phyloP scores from a whole-genome alignment of 2,113 vertebrate genomes.

The Myotis davidii region DNA sequence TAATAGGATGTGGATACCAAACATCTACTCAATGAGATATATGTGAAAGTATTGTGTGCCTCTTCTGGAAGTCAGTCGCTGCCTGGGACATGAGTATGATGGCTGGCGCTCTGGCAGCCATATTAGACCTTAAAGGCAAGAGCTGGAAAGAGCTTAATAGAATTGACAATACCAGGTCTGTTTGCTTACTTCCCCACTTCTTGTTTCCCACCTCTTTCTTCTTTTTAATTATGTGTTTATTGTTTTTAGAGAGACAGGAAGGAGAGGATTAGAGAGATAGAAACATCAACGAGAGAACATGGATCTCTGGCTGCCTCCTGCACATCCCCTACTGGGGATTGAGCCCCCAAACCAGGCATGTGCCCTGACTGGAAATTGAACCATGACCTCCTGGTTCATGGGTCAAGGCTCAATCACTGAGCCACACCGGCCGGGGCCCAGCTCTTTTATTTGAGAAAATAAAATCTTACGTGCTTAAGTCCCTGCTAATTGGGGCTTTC shows the following conservation, averaged over 20 bases:
- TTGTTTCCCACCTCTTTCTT: background rate
- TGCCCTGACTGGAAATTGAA: no score
- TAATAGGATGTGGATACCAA: background rate
- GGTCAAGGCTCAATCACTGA: no score
- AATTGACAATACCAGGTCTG: background rate
- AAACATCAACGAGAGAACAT: no score
- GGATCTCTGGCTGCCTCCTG: no score
- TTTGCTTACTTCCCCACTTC: background rate
- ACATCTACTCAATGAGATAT: background rate
- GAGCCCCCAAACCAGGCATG: no score
- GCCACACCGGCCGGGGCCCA: no score
- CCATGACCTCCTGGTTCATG: no score
- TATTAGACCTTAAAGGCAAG: background rate
- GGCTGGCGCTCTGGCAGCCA: background rate
- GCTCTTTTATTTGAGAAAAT: background rate
- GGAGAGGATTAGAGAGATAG: no score
- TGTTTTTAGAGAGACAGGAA: no score
- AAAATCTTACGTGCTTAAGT: background rate
- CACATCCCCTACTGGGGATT: no score
- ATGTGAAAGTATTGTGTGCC: background rate
- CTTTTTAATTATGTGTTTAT: background rate
- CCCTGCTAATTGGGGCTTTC: background rate
- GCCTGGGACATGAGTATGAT: background rate
- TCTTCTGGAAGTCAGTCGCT: background rate
- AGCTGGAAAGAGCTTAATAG: background rate